Conservation (phyloP, 2,888 invertebrate species). For the Eledona agricola region DNA sequence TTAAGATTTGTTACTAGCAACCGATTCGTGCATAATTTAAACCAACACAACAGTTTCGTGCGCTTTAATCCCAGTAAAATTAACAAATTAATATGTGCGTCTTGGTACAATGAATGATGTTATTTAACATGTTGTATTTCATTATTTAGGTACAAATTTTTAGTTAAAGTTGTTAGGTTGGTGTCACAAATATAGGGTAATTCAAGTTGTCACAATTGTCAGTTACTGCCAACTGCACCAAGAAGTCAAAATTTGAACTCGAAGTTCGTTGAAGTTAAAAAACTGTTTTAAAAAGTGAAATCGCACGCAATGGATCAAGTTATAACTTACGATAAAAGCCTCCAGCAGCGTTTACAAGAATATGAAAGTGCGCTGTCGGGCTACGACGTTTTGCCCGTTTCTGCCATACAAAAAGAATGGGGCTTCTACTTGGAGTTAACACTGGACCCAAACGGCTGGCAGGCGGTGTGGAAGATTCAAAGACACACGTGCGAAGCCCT, state of each 20-base stretch:
- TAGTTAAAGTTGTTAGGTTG: too few relatives aligned
- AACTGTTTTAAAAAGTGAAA: constrained; percentile 8
- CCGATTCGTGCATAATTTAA: too few relatives aligned
- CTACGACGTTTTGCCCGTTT: constrained; percentile 61
- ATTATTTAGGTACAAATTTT: too few relatives aligned
- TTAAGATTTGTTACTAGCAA: constrained; percentile 5
- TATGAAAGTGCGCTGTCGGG: constrained; percentile 65
- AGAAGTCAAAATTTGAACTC: too few relatives aligned
- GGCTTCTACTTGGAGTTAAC: constrained; percentile 67
- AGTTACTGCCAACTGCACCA: too few relatives aligned
- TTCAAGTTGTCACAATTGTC: constrained; percentile 8
- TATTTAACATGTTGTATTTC: too few relatives aligned
- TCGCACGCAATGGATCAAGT: constrained; percentile 68
- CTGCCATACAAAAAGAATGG: constrained; percentile 67
- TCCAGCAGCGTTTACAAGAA: constrained; percentile 66
- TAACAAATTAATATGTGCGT: too few relatives aligned
- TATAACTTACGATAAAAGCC: constrained; percentile 68
- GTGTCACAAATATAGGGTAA: constrained; percentile 11
- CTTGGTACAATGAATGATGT: too few relatives aligned
- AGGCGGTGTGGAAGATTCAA: constrained; percentile 75
- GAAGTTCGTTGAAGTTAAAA: too few relatives aligned
- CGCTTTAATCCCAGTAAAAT: too few relatives aligned
- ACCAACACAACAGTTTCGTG: too few relatives aligned
- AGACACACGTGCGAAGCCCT: constrained; percentile 71
- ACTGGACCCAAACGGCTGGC: constrained; percentile 74